Conservation (phyloP, 2,113 vertebrate genomes). For the Ursus arctos region DNA sequence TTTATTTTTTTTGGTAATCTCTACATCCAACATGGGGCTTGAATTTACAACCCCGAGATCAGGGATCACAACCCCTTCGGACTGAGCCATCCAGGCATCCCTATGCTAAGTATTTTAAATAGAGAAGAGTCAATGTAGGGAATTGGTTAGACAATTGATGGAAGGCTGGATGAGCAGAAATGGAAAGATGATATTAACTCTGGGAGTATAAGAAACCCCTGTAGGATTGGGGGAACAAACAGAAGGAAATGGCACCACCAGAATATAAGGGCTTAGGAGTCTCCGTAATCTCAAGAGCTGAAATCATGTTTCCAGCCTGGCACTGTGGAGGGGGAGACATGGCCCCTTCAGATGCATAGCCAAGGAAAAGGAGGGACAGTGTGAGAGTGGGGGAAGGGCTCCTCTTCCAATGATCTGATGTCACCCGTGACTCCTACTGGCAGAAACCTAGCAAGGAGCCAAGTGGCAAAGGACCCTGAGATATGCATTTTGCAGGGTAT, state of each 20-base stretch:
- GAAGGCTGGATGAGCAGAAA: background rate
- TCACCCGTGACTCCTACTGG: background rate
- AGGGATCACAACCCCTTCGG: background rate
- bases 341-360: background rate
- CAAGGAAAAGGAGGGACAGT: background rate
- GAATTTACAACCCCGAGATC: background rate
- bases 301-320: background rate
- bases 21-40: background rate
- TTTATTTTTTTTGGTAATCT: background rate
- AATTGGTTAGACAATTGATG: background rate
- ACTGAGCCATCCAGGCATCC: background rate
- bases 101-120: background rate
- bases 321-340: too few species aligned
- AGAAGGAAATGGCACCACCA: background rate
- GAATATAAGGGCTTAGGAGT: background rate
- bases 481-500: background rate
- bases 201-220: background rate
- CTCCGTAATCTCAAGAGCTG: background rate
- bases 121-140: background rate
- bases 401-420: background rate
- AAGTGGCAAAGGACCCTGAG: background rate
- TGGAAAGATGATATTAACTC: background rate
- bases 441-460: background rate
- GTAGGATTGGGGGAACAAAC: background rate
- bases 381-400: fast-evolving